Conservation (phyloP, 2,113 vertebrate genomes). For the Arenaria interpres region DNA sequence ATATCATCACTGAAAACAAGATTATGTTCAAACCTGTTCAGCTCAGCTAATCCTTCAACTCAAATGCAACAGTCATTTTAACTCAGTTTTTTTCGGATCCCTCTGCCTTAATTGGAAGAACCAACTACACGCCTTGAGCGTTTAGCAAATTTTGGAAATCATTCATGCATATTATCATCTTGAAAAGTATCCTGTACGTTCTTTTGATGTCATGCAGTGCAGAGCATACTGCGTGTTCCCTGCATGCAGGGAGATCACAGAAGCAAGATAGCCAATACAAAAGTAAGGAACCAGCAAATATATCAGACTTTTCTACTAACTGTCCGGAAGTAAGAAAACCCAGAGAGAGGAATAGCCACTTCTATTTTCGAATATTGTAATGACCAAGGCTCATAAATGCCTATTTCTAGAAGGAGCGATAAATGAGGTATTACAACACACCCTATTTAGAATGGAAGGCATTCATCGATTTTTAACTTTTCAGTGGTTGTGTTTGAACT, state of each 20-base stretch:
- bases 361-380: background rate
- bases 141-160: background rate
- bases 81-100: background rate
- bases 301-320: background rate
- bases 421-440: background rate
- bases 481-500: background rate
- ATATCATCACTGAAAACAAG: background rate
- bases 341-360: background rate
- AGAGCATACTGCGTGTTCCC: background rate
- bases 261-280: background rate
- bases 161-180: rapidly evolving
- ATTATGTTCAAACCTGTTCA: background rate
- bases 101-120: background rate
- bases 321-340: background rate
- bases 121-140: background rate
- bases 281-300: background rate
- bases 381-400: background rate
- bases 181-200: background rate
- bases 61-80: background rate
- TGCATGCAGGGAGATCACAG: background rate
- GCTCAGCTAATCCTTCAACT: background rate
- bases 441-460: background rate
- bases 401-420: background rate
- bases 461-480: background rate
- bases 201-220: background rate